Base-by-base conservation (phyloP, 2,113 vertebrate genomes). In the Serinus canaria region DNA sequence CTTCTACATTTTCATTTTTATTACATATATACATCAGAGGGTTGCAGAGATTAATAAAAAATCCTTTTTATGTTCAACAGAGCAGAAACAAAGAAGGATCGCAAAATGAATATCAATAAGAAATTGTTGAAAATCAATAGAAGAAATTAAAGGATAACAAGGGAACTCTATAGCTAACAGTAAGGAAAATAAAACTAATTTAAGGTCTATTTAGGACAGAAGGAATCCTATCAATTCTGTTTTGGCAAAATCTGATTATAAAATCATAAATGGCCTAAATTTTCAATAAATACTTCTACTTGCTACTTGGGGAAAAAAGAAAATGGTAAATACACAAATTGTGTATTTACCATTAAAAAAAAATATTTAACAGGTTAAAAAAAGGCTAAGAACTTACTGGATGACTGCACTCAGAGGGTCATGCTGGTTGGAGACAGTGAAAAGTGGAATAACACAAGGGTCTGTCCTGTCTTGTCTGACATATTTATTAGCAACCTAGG, bases 1-100 rank as follows among this genome's bases (percentile, higher is more conserved):
- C n/a, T 64, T 92, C 35, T 60, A 58, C 31, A 76, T 92, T 95
- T 94, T 91, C 33, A 41, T 44, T 96, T 94, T 97, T 94, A 83
- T 94, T 94, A 52, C 43, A 33, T 66, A 46, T 39, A 85, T 91
- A 62, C 52, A 89, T 80, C 80, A 92, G 83, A 86, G 37, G 49
- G 20, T 73, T 64, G 31, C 59, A 30, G 12, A 74, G 60, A 74
- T 86, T 90, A 93, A 92, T 88, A 67, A 89, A 31, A 76, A 68
- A 25, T 27, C 13, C 10, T 68, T 76, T 85, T 90, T 77, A 77
- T 81, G 35, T 92, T 93, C n/a, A 77, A 63, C 52, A 83, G 68
- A 94, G 55, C 39, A 73, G 43, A 76, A 90, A 73, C 75, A 64
- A 69, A 52, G 47, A 55, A 63, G 16, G 16, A n/a, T 22, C 77